phyloP scores from a whole-genome alignment of 2,888 invertebrate species.

The Dinocampus coccinellae region DNA sequence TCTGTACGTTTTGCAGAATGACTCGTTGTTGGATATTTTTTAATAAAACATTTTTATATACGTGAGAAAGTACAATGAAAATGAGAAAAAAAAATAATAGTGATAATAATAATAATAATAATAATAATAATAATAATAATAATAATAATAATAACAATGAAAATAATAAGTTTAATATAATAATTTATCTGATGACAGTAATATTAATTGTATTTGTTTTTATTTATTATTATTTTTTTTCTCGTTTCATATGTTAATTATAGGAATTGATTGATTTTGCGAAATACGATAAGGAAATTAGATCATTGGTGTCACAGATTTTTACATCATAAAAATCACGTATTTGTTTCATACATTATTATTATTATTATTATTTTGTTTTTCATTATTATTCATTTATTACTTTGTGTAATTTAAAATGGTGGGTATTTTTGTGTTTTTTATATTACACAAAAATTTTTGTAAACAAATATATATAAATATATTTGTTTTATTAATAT shows the following conservation, averaged over 20 bases:
- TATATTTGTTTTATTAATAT: not conserved
- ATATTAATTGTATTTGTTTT: no score
- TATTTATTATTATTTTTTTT: no score
- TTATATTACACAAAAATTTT: no score
- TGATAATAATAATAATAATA: constrained; percentile 42
- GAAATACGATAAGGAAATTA: constrained; percentile 4
- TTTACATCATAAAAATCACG: not conserved
- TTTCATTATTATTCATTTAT: not conserved
- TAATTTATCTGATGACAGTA: no score
- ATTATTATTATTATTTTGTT: not conserved
- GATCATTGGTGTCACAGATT: not conserved
- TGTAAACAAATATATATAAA: no score
- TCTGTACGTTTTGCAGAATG: constrained; percentile 35
- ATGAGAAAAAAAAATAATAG: constrained; percentile 31
- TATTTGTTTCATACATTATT: not conserved
- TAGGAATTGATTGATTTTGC: no score
- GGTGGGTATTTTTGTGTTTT: no score
- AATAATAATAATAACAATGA: no score
- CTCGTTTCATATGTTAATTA: no score
- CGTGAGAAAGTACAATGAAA: not conserved
- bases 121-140: no score
- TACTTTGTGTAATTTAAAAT: not conserved
- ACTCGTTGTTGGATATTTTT: constrained; percentile 34
- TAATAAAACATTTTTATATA: not conserved
- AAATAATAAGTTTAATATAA: no score